phyloP scores from a whole-genome alignment of 2,888 invertebrate species.

The Zootermopsis nevadensis region DNA sequence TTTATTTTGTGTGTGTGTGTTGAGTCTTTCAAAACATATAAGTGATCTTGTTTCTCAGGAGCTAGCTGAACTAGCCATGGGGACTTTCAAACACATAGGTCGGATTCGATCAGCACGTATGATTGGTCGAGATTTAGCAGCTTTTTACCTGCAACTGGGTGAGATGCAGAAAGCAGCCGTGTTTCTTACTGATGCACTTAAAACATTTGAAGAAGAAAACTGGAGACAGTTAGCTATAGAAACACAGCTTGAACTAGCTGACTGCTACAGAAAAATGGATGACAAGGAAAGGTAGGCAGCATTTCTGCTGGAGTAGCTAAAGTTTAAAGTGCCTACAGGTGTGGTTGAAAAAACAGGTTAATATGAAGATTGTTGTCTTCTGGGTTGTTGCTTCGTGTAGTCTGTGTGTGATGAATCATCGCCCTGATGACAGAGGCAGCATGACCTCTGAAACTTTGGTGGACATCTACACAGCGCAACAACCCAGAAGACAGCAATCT shows the following conservation, averaged over 20 bases:
- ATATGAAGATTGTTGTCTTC: too few species aligned
- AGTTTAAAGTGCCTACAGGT: too few species aligned
- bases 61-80: slow-evolving; percentile 89
- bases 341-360: too few species aligned
- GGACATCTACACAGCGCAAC: too few species aligned
- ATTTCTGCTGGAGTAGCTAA: not conserved
- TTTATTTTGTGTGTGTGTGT: not conserved
- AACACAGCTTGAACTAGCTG: slow-evolving; percentile 84
- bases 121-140: slow-evolving; percentile 89
- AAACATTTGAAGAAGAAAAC: slow-evolving; percentile 87
- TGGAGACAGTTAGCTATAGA: slow-evolving; percentile 88
- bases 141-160: slow-evolving; percentile 87
- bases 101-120: slow-evolving; percentile 84
- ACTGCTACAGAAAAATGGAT: slow-evolving; percentile 84
- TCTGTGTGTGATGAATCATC: too few species aligned
- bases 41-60: slow-evolving; percentile 66
- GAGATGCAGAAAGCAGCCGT: slow-evolving; percentile 90
- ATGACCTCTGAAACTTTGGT: too few species aligned
- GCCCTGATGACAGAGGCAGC: too few species aligned
- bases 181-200: slow-evolving; percentile 86
- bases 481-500: too few species aligned
- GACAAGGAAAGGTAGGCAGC: slow-evolving; percentile 74
- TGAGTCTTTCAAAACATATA: too few species aligned
- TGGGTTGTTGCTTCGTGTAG: too few species aligned
- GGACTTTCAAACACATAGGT: slow-evolving; percentile 95